Percentiles rank a stretch among this genome's conserved stretches.
These are phyloP conservation scores for Chironomus tentans DNA, from an alignment of 2,888 invertebrate species.

Conservation along the genomic window DNA sequence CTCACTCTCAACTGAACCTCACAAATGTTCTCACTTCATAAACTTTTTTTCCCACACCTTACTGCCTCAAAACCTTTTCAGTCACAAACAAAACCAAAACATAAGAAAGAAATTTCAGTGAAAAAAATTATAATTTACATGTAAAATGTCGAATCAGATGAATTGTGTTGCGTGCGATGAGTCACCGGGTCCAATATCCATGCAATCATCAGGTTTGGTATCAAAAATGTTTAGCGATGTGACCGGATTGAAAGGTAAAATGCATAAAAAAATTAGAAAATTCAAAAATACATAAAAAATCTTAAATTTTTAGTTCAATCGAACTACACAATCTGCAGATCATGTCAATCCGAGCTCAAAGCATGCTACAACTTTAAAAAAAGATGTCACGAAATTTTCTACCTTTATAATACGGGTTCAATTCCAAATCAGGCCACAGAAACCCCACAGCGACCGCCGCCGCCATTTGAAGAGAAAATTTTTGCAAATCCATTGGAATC, in stretches of 20 bases:
- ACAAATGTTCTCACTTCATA: neutral
- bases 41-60: neutral
- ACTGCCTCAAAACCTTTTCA: neutral
- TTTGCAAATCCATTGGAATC: neutral
- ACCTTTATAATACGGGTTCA: neutral
- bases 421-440: neutral
- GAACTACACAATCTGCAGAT: neutral
- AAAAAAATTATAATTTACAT: neutral
- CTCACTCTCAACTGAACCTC: too few relatives aligned
- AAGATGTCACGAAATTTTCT: neutral
- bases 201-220: neutral
- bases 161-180: constrained; percentile 5
- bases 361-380: neutral
- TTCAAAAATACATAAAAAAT: neutral
- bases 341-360: neutral
- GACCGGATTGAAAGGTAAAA: neutral
- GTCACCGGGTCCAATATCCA: neutral
- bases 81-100: neutral
- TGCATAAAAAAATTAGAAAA: neutral
- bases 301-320: neutral
- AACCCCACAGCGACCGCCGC: neutral
- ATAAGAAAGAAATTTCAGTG: neutral
- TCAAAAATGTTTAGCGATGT: neutral
- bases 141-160: neutral
- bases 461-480: neutral